Base-by-base conservation (phyloP, 2,888 invertebrate species). In the Strigamia transsilvanica region DNA sequence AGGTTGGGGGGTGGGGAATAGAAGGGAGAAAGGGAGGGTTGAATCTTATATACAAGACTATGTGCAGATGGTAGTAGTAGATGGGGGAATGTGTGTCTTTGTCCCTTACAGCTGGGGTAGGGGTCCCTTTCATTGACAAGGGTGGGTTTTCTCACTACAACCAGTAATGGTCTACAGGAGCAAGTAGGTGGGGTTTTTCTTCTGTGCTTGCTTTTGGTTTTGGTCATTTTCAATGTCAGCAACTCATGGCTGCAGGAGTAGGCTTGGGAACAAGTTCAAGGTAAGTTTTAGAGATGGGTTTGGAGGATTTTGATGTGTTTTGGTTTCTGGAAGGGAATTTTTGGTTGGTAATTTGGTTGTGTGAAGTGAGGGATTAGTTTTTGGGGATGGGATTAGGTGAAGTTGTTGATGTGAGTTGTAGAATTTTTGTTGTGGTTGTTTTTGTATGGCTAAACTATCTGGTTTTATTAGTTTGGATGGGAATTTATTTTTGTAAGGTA, bases 41-140 rank as follows among this genome's bases (percentile, higher is more conserved):
- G 73, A 73, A 73, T 73, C 73, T 73, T 73, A 73, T 73, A 73
- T 73, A 73, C 27, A 73, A 73, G 73, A 73, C 73, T 73, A 27
- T 73, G 73, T 73, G 73, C 73, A 73, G 73, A 73, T 73, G 73
- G 73, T 73, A 73, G 73, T 73, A 73, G 32, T 32, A 73, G 73
- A 73, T 73, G 73, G 73, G 73, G 73, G 73, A 56, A 56, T 56
- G 56, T 56, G 56, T 56, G 56, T 73, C 73, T 73, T 73, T 73
- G 73, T 73, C 73, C 32, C 32, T 27, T 73, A 27, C 73, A 73
- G 73, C 73, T 73, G 73, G 73, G 73, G 73, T 73, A 73, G 73
- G 73, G 73, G 32, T 27, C 73, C 32, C 32, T 73, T 73, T 32
- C 27, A 73, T 13, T 73, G 73, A 32, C 23, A 32, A 15, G 73